phyloP scores from a whole-genome alignment of 2,888 invertebrate species.

The Pterobdella sp. region DNA sequence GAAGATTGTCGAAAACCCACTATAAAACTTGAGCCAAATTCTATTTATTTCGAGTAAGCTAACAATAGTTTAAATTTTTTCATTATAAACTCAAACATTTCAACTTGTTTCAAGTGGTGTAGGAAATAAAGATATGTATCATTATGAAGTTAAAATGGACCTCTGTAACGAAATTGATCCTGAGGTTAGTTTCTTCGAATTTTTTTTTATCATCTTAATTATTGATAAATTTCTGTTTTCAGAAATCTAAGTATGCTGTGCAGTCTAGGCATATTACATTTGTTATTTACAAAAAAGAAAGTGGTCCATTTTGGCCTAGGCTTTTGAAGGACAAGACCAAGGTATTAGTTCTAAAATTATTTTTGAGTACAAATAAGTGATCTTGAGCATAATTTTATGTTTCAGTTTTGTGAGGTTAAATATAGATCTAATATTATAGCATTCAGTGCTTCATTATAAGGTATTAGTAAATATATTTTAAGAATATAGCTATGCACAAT shows the following conservation, averaged over 20 bases:
- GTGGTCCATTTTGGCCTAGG: conserved; percentile 77
- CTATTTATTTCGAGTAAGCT: conserved; percentile 64
- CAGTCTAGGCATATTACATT: conserved; percentile 56
- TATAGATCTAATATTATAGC: too few species aligned
- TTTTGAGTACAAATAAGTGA: too few species aligned
- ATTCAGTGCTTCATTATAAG: too few species aligned
- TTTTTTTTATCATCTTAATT: conserved; percentile 18
- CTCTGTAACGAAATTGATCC: conserved; percentile 70
- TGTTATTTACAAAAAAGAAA: conserved; percentile 58
- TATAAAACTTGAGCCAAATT: conserved; percentile 61
- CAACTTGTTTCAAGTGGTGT: conserved; percentile 58
- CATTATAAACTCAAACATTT: not conserved
- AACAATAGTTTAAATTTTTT: not conserved
- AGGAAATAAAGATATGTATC: conserved; percentile 73
- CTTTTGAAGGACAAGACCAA: conserved; percentile 77
- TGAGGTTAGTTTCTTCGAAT: conserved; percentile 39
- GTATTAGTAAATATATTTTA: too few species aligned
- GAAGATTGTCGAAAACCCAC: conserved; percentile 73
- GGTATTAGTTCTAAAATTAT: too few species aligned
- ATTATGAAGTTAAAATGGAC: conserved; percentile 78
- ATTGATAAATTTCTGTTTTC: conserved; percentile 24
- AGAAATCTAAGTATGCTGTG: conserved; percentile 56
- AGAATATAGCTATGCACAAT: too few species aligned
- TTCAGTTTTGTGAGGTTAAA: too few species aligned
- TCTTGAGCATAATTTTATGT: too few species aligned